Base-by-base conservation (phyloP, 1,140 invertebrate genomes). In the Hypsibius dujardini region DNA sequence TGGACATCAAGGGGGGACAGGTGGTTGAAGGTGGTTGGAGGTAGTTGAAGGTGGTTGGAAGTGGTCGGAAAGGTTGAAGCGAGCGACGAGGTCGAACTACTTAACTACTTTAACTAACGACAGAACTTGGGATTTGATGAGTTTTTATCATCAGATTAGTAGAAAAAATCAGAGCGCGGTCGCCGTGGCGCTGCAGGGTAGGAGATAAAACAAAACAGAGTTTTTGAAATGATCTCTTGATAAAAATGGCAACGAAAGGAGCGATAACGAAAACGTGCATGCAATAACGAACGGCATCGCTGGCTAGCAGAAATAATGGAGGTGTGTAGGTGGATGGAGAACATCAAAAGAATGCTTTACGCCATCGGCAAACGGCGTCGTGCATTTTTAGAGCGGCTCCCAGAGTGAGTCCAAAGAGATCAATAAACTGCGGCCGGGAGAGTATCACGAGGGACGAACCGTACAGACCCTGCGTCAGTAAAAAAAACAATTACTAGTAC, bases 391-490 rank as follows among this genome's bases (percentile, higher is more conserved):
- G 7, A 3, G 62, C 62, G 3, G 42, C 42, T 67, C 62, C 62
- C 7, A 67, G 7, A 3, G 3, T 67, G 7, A 67, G 62, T 3
- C 42, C 62, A 67, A 67, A 67, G 3, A 67, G 7, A 42, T 67
- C 62, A 7, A 67, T 67, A 42, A 67, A 67, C 42, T 67, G 62
- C 3, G 7, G 3, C 42, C 62, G 7, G 62, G 7, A 14, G 3
- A 67, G 7, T 3, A 7, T 14, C 7, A 67, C 42, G 12, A 67
- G 62, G 3, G 62, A 67, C 42, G 62, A 7, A 14, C 62, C 62
- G 62, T 3, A 14, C 42, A 67, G 45, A 67, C 62, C 7, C 62
- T 67, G 62, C 62, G 45, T 67, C 62, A 67, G 62, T 67, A 14
- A 67, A 67, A 67, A 3, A 14, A 3, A 67, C 3, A 67, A 67